Percentiles rank a stretch among this genome's conserved stretches.
These are phyloP conservation scores for Osmerus eperlanus DNA, from an alignment of 2,113 vertebrate species.

Conservation along the genomic window DNA sequence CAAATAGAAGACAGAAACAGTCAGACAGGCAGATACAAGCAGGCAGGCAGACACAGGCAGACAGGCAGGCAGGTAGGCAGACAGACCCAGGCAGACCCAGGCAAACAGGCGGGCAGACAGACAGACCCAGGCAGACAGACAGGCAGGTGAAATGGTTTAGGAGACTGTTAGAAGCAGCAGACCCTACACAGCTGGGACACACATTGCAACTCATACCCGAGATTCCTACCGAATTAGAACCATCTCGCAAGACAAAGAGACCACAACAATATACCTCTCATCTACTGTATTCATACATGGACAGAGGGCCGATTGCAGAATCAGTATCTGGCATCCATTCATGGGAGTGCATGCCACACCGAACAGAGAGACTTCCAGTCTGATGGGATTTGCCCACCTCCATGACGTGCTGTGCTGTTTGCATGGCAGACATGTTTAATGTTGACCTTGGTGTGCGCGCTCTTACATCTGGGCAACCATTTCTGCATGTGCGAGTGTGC, in stretches of 20 bases:
- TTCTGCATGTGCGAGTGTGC: background rate
- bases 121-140: constrained; percentile 11
- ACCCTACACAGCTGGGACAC: constrained; percentile 65
- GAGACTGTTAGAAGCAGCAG: constrained; percentile 35
- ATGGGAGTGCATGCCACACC: too few species aligned
- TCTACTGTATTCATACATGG: constrained; percentile 9
- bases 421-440: too few species aligned
- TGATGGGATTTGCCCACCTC: too few species aligned
- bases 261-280: constrained; percentile 30
- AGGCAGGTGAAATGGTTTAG: constrained; percentile 50
- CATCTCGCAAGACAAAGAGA: constrained; percentile 37
- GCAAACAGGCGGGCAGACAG: constrained; percentile 29
- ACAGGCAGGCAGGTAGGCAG: background rate
- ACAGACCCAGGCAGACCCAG: constrained; percentile 12
- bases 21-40: too few species aligned
- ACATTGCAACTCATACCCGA: constrained; percentile 62
- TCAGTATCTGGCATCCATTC: background rate
- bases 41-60: too few species aligned
- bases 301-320: background rate
- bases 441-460: too few species aligned
- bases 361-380: too few species aligned
- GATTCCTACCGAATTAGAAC: constrained; percentile 54
- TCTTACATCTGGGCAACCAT: too few species aligned
- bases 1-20: background rate
- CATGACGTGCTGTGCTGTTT: too few species aligned